A percentile compares a stretch with the other conserved stretches of the same genome.
Evolutionary conservation across 2,113 vertebrate species (phyloP).

Genomic region (Eubucco bourcierii): DNA sequence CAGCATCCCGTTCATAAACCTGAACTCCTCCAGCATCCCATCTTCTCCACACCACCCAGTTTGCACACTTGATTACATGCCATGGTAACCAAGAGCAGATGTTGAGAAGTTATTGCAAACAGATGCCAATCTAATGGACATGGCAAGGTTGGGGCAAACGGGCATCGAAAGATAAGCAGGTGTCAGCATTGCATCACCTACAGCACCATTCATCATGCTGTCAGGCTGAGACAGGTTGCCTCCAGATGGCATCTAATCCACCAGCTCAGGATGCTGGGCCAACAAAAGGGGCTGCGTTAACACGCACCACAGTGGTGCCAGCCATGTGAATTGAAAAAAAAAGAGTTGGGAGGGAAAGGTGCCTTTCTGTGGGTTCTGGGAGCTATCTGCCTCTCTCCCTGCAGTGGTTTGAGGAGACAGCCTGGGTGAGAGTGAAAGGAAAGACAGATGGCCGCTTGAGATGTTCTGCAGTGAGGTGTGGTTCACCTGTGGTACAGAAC

Average conservation of each 20-base stretch:
- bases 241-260: constrained; percentile 22
- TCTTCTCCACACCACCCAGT: constrained; percentile 20
- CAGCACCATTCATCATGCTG: constrained; percentile 31
- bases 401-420: not conserved
- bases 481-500: not conserved
- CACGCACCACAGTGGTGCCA: not conserved
- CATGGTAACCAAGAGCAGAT: constrained; percentile 71
- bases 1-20: constrained; percentile 35
- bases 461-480: not conserved
- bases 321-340: not conserved
- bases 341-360: not conserved
- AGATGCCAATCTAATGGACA: constrained; percentile 70
- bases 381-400: constrained; percentile 18
- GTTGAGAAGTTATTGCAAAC: constrained; percentile 60
- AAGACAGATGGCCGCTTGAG: not conserved
- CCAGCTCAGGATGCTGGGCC: fast-evolving
- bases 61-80: not conserved
- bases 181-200: constrained; percentile 46
- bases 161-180: constrained; percentile 48
- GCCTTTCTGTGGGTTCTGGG: not conserved
- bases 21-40: constrained; percentile 49
- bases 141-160: not conserved
- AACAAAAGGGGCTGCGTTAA: not conserved
- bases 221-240: not conserved
- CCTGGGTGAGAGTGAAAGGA: not conserved